These are phyloP conservation scores for Pterois miles DNA, from an alignment of 2,797 vertebrate genomes.

Conservation along the genomic window DNA sequence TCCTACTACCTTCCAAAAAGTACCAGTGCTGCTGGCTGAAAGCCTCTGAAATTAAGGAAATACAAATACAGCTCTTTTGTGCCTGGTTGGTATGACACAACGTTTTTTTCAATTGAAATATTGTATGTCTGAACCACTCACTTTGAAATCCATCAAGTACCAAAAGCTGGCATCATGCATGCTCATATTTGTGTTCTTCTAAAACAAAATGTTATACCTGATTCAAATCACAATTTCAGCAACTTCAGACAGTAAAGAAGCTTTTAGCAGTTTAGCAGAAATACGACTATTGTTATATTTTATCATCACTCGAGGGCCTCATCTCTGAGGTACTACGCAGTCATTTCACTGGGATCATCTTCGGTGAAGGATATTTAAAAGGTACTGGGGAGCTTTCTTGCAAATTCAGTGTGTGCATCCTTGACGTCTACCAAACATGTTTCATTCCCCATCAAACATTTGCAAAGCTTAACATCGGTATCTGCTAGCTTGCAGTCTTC, in stretches of 20 bases:
- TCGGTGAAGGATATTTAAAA: not conserved
- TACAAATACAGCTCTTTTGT: not conserved
- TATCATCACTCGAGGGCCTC: not conserved
- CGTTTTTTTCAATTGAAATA: conserved; percentile 8
- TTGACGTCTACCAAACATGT: not conserved
- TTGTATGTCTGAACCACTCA: not conserved
- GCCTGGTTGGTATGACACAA: not conserved
- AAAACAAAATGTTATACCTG: not conserved
- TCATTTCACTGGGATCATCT: not conserved
- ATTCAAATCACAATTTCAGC: not conserved
- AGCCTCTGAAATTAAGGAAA: conserved; percentile 13
- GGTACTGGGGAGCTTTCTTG: not conserved
- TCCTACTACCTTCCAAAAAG: conserved; percentile 7
- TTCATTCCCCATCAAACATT: not conserved
- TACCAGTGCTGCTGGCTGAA: conserved; percentile 8
- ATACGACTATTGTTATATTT: not conserved
- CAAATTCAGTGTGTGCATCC: not conserved
- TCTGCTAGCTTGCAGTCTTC: not conserved
- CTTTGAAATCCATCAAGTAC: not conserved
- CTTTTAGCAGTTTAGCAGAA: not conserved
- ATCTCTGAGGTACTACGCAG: not conserved
- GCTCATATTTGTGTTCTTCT: not conserved
- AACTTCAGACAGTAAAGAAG: not conserved
- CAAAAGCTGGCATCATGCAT: not conserved
- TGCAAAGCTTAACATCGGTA: not conserved